Evolutionary conservation across 2,113 vertebrate genomes (phyloP).

Genomic region (Odobenus rosmarus): DNA sequence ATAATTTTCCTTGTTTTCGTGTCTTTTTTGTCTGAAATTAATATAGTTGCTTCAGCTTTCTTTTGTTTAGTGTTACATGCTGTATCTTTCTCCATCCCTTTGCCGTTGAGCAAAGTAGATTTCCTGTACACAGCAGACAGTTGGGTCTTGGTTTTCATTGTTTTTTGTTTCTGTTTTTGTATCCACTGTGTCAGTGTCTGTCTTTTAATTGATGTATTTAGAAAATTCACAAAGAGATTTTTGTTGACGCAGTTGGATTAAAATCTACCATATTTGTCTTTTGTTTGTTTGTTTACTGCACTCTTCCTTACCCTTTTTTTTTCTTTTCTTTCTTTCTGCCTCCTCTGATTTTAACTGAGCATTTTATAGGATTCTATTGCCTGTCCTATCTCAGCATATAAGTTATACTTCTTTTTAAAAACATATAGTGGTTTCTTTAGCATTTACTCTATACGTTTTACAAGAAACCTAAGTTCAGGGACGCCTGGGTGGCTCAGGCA

Average conservation of each 20-base stretch:
- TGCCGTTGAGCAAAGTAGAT: neutral
- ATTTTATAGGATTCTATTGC: neutral
- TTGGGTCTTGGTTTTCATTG: neutral
- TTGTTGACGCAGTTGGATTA: neutral
- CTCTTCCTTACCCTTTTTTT: neutral
- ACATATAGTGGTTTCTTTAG: neutral
- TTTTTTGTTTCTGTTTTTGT: neutral
- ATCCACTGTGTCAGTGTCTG: neutral
- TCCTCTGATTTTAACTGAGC: neutral
- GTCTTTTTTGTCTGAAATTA: neutral
- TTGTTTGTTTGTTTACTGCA: neutral
- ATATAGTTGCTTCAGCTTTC: neutral
- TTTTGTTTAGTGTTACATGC: neutral
- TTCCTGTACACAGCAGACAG: neutral
- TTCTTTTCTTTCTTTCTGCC: neutral
- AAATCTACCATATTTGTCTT: neutral
- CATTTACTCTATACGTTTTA: neutral
- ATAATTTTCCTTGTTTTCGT: neutral
- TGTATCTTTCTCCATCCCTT: neutral
- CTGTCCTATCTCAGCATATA: neutral
- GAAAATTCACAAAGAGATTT: neutral
- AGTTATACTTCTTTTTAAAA: neutral
- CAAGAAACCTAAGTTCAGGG: neutral
- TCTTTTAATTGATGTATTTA: neutral
- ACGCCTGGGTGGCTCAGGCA: too few relatives aligned